Percentiles rank a stretch among this genome's conserved stretches.
Evolutionary conservation across 1,140 invertebrate species (phyloP).

Genomic region (Saxidomus purpurata): DNA sequence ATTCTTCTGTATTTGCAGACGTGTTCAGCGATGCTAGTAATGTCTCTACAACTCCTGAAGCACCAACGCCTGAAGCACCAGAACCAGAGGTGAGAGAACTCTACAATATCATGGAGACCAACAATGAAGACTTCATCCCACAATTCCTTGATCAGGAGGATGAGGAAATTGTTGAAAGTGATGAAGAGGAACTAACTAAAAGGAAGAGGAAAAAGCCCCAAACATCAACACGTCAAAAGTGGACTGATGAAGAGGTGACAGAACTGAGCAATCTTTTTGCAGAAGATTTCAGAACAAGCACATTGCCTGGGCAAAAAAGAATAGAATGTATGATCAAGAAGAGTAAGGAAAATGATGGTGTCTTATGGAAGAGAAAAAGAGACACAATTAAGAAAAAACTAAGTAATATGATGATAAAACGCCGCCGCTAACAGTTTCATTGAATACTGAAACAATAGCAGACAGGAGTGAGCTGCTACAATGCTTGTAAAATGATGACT

Average conservation of each 20-base stretch:
- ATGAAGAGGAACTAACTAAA: slow-evolving; percentile 6
- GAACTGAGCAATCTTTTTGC: slow-evolving; percentile 28
- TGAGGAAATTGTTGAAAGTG: slow-evolving; percentile 21
- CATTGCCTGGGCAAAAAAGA: slow-evolving; percentile 23
- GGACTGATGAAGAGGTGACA: slow-evolving; percentile 9
- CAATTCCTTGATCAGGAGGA: slow-evolving; percentile 33
- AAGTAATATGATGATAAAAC: slow-evolving; percentile 23
- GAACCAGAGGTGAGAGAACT: not conserved
- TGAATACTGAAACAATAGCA: slow-evolving; percentile 18
- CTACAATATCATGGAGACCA: slow-evolving; percentile 19
- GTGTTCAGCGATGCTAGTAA: slow-evolving; percentile 13
- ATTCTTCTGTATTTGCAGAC: slow-evolving; percentile 1
- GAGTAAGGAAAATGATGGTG: slow-evolving; percentile 20
- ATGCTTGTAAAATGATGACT: slow-evolving; percentile 18
- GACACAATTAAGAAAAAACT: slow-evolving; percentile 21
- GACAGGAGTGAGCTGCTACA: slow-evolving; percentile 15
- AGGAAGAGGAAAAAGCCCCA: slow-evolving; percentile 32
- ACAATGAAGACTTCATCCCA: slow-evolving; percentile 7
- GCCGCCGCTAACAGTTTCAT: slow-evolving; percentile 12
- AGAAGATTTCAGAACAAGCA: slow-evolving; percentile 33
- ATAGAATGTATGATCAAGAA: slow-evolving; percentile 7
- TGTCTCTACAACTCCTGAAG: slow-evolving; percentile 18
- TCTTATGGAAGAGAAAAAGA: slow-evolving; percentile 16
- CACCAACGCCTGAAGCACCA: slow-evolving; percentile 15
- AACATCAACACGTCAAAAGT: slow-evolving; percentile 5